phyloP scores from a whole-genome alignment of 2,888 invertebrate species.

The Noctua janthina region DNA sequence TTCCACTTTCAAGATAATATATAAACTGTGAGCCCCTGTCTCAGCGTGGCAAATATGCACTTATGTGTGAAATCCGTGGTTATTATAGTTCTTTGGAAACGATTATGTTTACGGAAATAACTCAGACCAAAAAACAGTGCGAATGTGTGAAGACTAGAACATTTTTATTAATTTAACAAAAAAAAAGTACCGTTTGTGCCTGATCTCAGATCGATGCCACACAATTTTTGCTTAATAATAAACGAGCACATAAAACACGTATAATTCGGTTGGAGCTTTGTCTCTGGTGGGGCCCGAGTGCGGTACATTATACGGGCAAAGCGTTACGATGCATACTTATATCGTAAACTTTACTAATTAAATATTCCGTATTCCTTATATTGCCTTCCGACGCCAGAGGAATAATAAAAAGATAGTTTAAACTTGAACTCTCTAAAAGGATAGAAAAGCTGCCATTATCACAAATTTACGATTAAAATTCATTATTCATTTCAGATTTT shows the following conservation, averaged over 20 bases:
- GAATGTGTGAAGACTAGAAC: neutral
- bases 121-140: neutral
- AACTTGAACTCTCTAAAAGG: conserved; percentile 20
- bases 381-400: conserved; percentile 44
- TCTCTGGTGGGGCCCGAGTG: conserved; percentile 20
- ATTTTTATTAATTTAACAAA: neutral
- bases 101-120: neutral
- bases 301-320: conserved; percentile 41
- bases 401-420: conserved; percentile 54
- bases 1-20: conserved; percentile 55
- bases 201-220: conserved; percentile 7
- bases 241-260: conserved; percentile 26
- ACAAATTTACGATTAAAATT: conserved; percentile 36
- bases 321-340: conserved; percentile 57
- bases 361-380: conserved; percentile 61
- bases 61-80: conserved; percentile 9
- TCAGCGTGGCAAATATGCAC: conserved; percentile 37
- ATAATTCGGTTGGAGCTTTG: conserved; percentile 20
- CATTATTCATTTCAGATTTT: neutral
- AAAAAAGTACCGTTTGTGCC: neutral
- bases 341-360: conserved; percentile 56
- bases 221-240: conserved; percentile 16
- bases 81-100: conserved; percentile 13
- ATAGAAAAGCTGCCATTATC: conserved; percentile 16
- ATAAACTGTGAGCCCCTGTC: conserved; percentile 37